These are phyloP conservation scores for Drosophila ochracea DNA, from an alignment of 2,888 invertebrate species.

Conservation along the genomic window DNA sequence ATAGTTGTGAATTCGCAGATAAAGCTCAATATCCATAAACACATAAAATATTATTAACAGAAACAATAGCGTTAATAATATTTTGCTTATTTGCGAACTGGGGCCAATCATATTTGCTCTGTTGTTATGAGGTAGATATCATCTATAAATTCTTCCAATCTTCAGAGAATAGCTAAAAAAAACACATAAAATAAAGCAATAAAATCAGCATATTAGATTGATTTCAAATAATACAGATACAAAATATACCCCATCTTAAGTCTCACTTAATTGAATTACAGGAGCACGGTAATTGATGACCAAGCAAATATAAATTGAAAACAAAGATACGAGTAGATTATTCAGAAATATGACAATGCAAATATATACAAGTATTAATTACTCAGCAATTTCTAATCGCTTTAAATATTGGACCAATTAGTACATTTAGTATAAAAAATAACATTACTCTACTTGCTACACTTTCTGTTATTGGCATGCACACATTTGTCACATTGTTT, in stretches of 20 bases:
- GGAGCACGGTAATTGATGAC: not conserved
- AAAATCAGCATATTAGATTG: not conserved
- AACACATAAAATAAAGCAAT: not conserved
- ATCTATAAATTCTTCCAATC: slow-evolving; percentile 52
- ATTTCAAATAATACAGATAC: not conserved
- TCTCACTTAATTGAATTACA: not conserved
- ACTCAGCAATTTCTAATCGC: slow-evolving; percentile 14
- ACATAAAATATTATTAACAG: slow-evolving; percentile 88
- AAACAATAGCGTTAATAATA: slow-evolving; percentile 87
- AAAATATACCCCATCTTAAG: not conserved
- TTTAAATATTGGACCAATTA: not conserved
- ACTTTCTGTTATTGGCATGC: slow-evolving; percentile 28
- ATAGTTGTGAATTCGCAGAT: slow-evolving; percentile 90
- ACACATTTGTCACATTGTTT: slow-evolving; percentile 31
- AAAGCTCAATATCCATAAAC: slow-evolving; percentile 90
- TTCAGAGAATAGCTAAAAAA: slow-evolving; percentile 51
- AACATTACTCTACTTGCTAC: slow-evolving; percentile 27
- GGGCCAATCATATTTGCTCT: slow-evolving; percentile 89
- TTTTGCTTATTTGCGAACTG: slow-evolving; percentile 90
- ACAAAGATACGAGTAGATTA: slow-evolving; percentile 7
- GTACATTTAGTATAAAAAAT: not conserved
- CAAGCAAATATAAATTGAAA: not conserved
- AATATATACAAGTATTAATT: not conserved
- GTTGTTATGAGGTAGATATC: slow-evolving; percentile 65
- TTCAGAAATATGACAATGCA: not conserved